Evolutionary conservation across 2,797 vertebrate species (phyloP), one percentile per base, ranked within the genome.

Genomic region (Sebastes steindachneri): DNA sequence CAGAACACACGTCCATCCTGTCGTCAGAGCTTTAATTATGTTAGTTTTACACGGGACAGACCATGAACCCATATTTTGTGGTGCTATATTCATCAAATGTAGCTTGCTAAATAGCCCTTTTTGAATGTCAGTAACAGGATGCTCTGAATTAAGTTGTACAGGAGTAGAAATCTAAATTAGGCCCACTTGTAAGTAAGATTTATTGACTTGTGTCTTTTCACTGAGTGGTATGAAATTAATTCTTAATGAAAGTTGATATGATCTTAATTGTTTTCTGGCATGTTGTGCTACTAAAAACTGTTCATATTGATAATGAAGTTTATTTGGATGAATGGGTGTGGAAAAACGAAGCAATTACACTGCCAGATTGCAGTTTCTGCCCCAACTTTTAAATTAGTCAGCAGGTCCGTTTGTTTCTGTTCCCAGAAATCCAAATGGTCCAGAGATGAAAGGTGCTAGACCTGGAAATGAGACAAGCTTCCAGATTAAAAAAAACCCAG

Each of bases 381-480:
- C 25, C 54, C 54, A 51, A 72, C 69, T 68, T 83, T 73, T 69
- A 21, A 77, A 72, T 83, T 85, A 75, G 73, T 90, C 82, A 89
- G 88, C 88, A 90, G 74, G 59, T 88, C 53, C 29, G 66, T 71
- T 85, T 93, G 83, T 87, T 91, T 74, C 80, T 66, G 41, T 88
- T 94, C 83, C 87, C 85, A 88, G 88, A 90, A 88, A 68, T 19
- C 65, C 15, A 88, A 88, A 91, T 84, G 85, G 62, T 70, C 72
- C 75, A 65, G 37, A 86, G 82, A 88, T 90, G 53, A 90, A 82
- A 84, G 64, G 76, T 82, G 73, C 75, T 68, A 51, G 77, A 92
- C 80, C 71, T 83, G 85, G 68, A 85, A 79, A 80, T 59, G 64
- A 75, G 75, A 88, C 28, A 81, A 48, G 70, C 54, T 66, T 74